Evolutionary conservation across 1,140 invertebrate genomes (phyloP).

Genomic region (Calephelis nemesis): DNA sequence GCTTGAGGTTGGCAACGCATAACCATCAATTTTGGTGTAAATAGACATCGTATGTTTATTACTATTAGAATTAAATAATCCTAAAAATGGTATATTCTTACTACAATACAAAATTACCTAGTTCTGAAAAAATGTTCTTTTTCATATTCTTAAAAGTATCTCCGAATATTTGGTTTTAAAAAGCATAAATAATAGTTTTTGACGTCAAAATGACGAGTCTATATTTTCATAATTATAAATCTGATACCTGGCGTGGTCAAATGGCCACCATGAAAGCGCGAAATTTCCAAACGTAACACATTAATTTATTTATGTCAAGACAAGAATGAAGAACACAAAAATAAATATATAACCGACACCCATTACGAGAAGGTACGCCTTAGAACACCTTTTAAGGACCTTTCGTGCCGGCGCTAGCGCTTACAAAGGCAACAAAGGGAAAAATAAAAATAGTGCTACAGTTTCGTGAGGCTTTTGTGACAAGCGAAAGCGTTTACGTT

Average conservation of each 20-base stretch:
- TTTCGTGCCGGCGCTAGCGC: constrained; percentile 73
- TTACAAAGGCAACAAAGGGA: constrained; percentile 72
- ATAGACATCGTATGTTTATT: too few species aligned
- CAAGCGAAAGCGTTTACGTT: constrained; percentile 17
- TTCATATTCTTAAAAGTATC: background rate
- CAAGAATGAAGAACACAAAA: constrained; percentile 72
- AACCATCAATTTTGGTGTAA: too few species aligned
- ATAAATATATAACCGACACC: constrained; percentile 74
- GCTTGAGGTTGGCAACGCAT: too few species aligned
- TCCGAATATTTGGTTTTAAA: background rate
- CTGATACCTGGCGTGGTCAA: constrained; percentile 28
- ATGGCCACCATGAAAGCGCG: constrained; percentile 68
- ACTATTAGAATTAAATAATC: too few species aligned
- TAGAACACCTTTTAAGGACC: constrained; percentile 67
- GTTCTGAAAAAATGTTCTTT: background rate
- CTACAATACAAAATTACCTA: background rate
- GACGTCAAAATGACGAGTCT: constrained; percentile 1
- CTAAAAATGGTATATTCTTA: too few species aligned
- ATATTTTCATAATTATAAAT: constrained; percentile 10
- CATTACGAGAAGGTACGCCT: constrained; percentile 61
- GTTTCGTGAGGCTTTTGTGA: constrained; percentile 37
- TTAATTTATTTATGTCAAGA: constrained; percentile 76
- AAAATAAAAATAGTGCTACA: constrained; percentile 64
- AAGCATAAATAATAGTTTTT: background rate
- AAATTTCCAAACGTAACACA: constrained; percentile 65